Evolutionary conservation across 53 echinoderm and acorn worm genomes (phyloP), one percentile per base, ranked within the genome.

Genomic region (Antedon mediterranea): DNA sequence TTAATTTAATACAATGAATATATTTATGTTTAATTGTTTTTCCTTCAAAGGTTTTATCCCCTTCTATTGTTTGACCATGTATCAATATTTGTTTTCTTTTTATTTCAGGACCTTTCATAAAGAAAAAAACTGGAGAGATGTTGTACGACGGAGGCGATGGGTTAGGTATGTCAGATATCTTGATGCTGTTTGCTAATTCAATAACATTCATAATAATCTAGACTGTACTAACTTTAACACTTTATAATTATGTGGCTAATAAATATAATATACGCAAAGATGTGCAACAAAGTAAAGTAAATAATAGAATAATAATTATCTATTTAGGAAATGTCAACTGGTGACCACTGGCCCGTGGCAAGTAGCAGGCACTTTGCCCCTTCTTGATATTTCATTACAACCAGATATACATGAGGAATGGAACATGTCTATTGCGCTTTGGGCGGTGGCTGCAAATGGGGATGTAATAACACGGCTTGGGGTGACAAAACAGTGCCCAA

Each of bases 101-200:
- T 28, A 71, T 43, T 33, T 23, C 83, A 93, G 94, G 74, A 88
- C 87, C 31, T 94, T 89, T 37, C 95, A 94, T 75, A 94, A 91
- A 57, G 95, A 94, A 74, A 94, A 92, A 43, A 72, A 89, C 77
- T 94, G 95, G 95, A 94, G 89, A 70, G 95, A 94, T 71, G 87
- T 89, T 82, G 95, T 87, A 13, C 78, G 95, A 43, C 85, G 91
- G 29, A 80, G 95, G 71, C 74, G 95, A 76, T 91, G 91, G 91
- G 77, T 84, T 75, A 94, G 95, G 95, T 94, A 85, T 43, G 31
- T 28, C 23, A 6, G 4, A 37, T 6, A 6, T 37, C n/a, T 37
- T 37, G 11, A 37, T 37, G n/a, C n/a, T n/a, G n/a, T n/a, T n/a
- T n/a, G n/a, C n/a, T n/a, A n/a, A n/a, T n/a, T n/a, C n/a, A n/a